These are phyloP conservation scores for Thaumatotibia leucotreta DNA, from an alignment of 1,140 invertebrate genomes.

Conservation along the genomic window DNA sequence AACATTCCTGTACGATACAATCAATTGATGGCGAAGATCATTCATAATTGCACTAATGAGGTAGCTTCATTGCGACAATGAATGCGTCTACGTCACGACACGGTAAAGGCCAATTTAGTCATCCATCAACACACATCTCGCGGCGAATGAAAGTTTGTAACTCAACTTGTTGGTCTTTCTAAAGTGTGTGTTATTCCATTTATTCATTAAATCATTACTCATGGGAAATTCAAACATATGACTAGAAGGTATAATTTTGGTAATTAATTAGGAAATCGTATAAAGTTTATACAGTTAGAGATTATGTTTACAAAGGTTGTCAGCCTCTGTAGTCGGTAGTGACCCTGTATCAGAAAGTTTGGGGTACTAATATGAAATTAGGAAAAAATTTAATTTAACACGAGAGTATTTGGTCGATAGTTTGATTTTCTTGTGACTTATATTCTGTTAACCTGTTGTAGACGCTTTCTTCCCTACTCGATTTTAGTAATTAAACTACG, in stretches of 20 bases:
- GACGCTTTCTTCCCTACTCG: no score
- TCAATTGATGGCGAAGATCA: constrained; percentile 28
- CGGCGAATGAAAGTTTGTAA: neutral
- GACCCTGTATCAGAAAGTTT: no score
- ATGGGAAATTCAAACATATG: neutral
- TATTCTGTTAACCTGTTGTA: no score
- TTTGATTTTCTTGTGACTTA: no score
- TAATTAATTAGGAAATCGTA: neutral
- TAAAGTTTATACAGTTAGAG: no score
- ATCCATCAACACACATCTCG: neutral
- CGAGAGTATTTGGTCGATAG: no score
- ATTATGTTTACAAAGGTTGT: no score
- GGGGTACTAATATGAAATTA: no score
- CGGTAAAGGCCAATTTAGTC: neutral
- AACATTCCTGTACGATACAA: constrained; percentile 34
- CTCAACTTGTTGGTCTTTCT: neutral
- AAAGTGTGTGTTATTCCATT: neutral
- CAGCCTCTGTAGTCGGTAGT: no score
- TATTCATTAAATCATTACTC: neutral
- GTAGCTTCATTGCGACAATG: constrained; percentile 19
- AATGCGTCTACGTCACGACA: constrained; percentile 23
- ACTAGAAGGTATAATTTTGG: neutral
- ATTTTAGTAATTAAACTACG: no score
- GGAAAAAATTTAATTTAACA: no score
- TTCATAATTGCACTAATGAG: constrained; percentile 31